These are phyloP conservation scores for Pomacea canaliculata DNA, from an alignment of 2,888 invertebrate genomes.

Conservation along the genomic window DNA sequence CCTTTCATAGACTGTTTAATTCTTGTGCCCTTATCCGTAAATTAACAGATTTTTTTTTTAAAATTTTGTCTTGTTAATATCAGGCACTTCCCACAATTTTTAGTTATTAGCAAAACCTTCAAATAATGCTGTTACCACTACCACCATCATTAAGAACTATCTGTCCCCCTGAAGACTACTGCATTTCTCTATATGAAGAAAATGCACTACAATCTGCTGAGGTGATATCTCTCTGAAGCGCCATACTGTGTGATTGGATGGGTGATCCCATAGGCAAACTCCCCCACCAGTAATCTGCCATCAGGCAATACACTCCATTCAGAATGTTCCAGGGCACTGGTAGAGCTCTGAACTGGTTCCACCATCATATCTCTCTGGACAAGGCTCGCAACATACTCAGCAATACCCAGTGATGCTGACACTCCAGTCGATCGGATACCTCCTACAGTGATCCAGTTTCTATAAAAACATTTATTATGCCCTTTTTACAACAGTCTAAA, in stretches of 20 bases:
- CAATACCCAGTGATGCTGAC: constrained; percentile 55
- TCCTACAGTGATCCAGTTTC: constrained; percentile 54
- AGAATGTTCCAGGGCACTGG: constrained; percentile 25
- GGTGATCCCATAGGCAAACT: constrained; percentile 37
- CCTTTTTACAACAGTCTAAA: too few species aligned
- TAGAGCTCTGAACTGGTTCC: constrained; percentile 39
- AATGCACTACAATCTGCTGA: constrained; percentile 22
- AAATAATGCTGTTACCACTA: too few species aligned
- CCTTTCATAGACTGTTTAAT: too few species aligned
- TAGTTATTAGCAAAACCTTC: too few species aligned
- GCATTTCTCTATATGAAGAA: too few species aligned
- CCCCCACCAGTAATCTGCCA: constrained; percentile 35
- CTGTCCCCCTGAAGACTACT: too few species aligned
- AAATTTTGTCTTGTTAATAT: too few species aligned
- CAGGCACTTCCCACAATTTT: too few species aligned
- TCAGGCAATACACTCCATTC: constrained; percentile 28
- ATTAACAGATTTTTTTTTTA: too few species aligned
- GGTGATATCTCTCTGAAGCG: background rate
- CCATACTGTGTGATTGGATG: constrained; percentile 50
- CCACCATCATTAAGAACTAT: too few species aligned
- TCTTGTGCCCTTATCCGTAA: too few species aligned
- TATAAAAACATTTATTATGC: constrained; percentile 16
- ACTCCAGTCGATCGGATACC: constrained; percentile 62
- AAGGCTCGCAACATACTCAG: constrained; percentile 40
- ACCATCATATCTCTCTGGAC: constrained; percentile 35